Evolutionary conservation across 2,888 invertebrate species (phyloP).

Genomic region (Podabrus alpinus): DNA sequence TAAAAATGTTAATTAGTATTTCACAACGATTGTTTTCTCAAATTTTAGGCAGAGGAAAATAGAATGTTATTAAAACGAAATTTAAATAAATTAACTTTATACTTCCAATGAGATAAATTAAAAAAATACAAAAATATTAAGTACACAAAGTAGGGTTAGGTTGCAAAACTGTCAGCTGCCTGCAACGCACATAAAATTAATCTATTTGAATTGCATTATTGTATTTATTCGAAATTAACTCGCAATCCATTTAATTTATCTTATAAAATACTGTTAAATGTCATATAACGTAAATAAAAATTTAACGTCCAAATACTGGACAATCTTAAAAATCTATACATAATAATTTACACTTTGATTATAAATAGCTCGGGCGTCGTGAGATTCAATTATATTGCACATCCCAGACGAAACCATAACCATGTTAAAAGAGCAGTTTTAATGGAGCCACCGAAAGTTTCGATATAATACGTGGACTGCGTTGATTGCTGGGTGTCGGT

Average conservation of each 20-base stretch:
- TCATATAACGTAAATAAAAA: background rate
- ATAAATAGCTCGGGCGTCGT: background rate
- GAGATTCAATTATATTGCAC: background rate
- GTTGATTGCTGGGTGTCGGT: background rate
- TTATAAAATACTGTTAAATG: background rate
- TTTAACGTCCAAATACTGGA: background rate
- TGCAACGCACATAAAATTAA: background rate
- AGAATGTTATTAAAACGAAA: too few species aligned
- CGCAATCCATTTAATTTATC: background rate
- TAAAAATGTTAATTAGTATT: too few species aligned
- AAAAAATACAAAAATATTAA: background rate
- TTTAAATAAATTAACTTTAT: background rate
- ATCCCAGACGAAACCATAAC: background rate
- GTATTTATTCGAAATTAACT: background rate
- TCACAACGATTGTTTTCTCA: too few species aligned
- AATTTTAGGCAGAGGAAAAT: background rate
- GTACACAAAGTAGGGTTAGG: background rate
- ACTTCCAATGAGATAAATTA: background rate
- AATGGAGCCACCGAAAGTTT: constrained; percentile 6
- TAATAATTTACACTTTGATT: background rate
- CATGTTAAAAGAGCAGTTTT: background rate
- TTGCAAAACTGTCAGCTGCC: background rate
- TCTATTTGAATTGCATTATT: background rate
- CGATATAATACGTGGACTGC: background rate
- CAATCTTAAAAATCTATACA: background rate